Percentiles rank a stretch among this genome's conserved stretches.
phyloP scores from a whole-genome alignment of 2,888 invertebrate species.

The Chymomyza caudatula region DNA sequence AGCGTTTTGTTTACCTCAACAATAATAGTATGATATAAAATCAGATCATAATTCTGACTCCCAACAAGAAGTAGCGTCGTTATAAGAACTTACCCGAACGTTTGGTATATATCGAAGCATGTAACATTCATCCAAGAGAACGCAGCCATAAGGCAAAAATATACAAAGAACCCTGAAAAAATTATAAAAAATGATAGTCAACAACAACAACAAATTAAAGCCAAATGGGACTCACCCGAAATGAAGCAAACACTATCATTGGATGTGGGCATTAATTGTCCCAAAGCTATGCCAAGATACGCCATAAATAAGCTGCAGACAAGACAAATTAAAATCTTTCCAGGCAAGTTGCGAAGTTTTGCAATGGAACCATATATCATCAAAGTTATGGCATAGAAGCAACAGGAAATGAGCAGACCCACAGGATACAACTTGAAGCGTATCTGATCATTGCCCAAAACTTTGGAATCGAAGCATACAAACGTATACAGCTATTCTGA shows the following conservation, averaged over 20 bases:
- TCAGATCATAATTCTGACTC: no score
- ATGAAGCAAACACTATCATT: conserved; percentile 78
- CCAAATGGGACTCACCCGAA: conserved; percentile 78
- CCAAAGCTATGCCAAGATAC: conserved; percentile 81
- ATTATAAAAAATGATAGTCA: not conserved
- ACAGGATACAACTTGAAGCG: conserved; percentile 74
- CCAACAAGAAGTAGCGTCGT: no score
- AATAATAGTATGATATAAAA: no score
- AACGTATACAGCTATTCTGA: conserved; percentile 74
- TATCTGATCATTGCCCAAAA: conserved; percentile 70
- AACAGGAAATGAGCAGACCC: conserved; percentile 81
- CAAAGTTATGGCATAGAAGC: conserved; percentile 83
- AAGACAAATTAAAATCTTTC: conserved; percentile 86
- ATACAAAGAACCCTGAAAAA: conserved; percentile 82
- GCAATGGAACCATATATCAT: conserved; percentile 83
- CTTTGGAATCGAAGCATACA: conserved; percentile 74
- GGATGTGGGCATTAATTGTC: conserved; percentile 79
- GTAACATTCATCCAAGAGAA: conserved; percentile 89
- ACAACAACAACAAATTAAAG: conserved; percentile 24
- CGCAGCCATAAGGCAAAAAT: conserved; percentile 84
- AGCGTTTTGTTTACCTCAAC: no score
- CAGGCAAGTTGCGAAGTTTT: conserved; percentile 85
- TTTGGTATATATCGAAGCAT: conserved; percentile 90
- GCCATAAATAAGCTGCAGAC: conserved; percentile 83
- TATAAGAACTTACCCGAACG: conserved; percentile 85